These are phyloP conservation scores for Struthidea cinerea DNA, from an alignment of 2,113 vertebrate species.

Conservation along the genomic window DNA sequence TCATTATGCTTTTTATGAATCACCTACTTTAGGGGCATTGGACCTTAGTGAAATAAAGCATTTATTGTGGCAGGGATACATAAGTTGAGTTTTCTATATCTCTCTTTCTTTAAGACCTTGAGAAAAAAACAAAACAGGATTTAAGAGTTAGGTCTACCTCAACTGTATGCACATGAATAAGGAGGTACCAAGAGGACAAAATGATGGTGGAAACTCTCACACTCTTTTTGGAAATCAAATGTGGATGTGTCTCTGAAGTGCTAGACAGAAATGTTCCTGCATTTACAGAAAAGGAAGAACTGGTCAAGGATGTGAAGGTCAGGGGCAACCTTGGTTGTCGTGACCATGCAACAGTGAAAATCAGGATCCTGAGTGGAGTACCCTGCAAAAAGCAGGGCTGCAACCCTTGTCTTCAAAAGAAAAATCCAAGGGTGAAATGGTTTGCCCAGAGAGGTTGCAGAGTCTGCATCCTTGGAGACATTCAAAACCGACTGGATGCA, in stretches of 20 bases:
- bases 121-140: not conserved
- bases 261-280: not conserved
- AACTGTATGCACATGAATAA: not conserved
- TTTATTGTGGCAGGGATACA: conserved; percentile 71
- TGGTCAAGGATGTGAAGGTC: not conserved
- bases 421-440: not conserved
- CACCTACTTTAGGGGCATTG: conserved; percentile 67
- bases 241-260: not conserved
- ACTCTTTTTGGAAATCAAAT: not conserved
- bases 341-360: not conserved
- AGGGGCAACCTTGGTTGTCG: not conserved
- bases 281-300: not conserved
- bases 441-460: not conserved
- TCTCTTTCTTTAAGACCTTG: not conserved
- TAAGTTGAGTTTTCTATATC: conserved; percentile 65
- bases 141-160: not conserved
- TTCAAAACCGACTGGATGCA: not conserved
- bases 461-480: not conserved
- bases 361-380: not conserved
- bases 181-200: not conserved
- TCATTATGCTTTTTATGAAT: conserved; percentile 71
- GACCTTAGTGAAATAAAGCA: conserved; percentile 78
- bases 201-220: not conserved
- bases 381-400: not conserved
- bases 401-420: not conserved